Evolutionary conservation across 1,140 invertebrate species (phyloP).

Genomic region (Ceratitis capitata): DNA sequence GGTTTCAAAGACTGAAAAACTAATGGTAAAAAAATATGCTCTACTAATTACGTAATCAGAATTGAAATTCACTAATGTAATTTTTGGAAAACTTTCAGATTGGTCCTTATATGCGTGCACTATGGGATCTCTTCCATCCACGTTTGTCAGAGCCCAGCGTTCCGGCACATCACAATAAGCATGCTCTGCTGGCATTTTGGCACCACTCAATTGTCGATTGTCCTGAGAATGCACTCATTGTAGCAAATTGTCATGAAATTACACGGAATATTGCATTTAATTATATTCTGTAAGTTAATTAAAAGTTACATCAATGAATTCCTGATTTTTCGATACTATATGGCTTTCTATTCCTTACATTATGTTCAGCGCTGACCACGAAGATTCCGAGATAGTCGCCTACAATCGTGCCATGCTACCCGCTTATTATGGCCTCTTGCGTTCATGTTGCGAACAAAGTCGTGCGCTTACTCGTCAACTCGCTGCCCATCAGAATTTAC

Average conservation of each 20-base stretch:
- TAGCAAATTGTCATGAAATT: slow-evolving; percentile 82
- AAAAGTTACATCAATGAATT: not conserved
- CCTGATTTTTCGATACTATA: too few relatives aligned
- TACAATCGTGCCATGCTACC: slow-evolving; percentile 94
- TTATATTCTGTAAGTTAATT: slow-evolving; percentile 87
- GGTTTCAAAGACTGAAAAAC: slow-evolving; percentile 87
- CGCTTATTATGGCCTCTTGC: slow-evolving; percentile 90
- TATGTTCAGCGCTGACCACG: slow-evolving; percentile 83
- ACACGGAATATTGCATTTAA: slow-evolving; percentile 91
- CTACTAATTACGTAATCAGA: too few relatives aligned
- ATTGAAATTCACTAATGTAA: too few relatives aligned
- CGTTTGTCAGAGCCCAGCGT: slow-evolving; percentile 94
- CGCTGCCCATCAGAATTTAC: slow-evolving; percentile 91
- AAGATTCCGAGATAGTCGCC: slow-evolving; percentile 92
- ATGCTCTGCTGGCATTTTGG: slow-evolving; percentile 91
- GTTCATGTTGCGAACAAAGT: slow-evolving; percentile 89
- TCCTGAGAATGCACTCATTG: slow-evolving; percentile 89
- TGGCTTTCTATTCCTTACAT: slow-evolving; percentile 47
- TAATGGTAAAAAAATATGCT: slow-evolving; percentile 81
- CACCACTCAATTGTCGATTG: slow-evolving; percentile 91
- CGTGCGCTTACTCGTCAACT: slow-evolving; percentile 84
- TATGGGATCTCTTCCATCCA: slow-evolving; percentile 95
- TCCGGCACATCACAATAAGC: slow-evolving; percentile 94
- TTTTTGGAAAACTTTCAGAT: too few relatives aligned
- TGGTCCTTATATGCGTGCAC: slow-evolving; percentile 86